Percentiles rank a stretch among this genome's conserved stretches.
phyloP scores from a whole-genome alignment of 1,140 invertebrate genomes.

The Aphelenchoides besseyi region DNA sequence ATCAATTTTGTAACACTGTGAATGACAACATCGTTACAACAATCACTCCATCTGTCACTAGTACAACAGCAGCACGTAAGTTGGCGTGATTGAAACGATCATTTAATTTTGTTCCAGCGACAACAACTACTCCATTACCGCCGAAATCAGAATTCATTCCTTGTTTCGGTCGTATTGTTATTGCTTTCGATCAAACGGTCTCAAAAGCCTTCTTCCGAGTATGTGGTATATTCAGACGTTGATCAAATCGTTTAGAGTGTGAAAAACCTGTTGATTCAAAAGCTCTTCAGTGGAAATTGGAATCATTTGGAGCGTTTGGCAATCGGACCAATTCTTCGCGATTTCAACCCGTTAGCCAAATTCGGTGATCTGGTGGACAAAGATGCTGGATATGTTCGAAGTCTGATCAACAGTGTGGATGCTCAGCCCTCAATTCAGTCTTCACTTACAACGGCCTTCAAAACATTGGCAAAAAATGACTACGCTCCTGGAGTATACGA shows the following conservation, averaged over 20 bases:
- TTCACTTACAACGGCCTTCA: not conserved
- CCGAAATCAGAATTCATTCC: not conserved
- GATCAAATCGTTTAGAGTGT: not conserved
- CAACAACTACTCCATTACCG: not conserved
- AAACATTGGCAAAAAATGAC: not conserved
- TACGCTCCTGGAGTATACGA: no score
- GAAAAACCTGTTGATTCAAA: not conserved
- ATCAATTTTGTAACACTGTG: not conserved
- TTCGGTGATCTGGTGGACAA: not conserved
- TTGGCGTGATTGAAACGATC: not conserved
- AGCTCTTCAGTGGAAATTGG: not conserved
- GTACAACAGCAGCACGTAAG: not conserved
- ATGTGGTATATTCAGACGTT: no score
- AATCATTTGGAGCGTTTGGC: slow-evolving; percentile 3
- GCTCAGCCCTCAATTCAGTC: not conserved
- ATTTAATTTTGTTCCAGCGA: not conserved
- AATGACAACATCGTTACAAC: not conserved
- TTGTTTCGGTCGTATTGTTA: not conserved
- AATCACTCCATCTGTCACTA: not conserved
- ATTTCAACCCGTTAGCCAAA: not conserved
- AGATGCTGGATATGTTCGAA: not conserved
- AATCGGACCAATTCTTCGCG: not conserved
- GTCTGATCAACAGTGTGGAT: not conserved
- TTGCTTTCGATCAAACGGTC: not conserved
- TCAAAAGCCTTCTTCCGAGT: not conserved